These are phyloP conservation scores for Apocrypta bakeri DNA, from an alignment of 1,140 invertebrate species.

Conservation along the genomic window DNA sequence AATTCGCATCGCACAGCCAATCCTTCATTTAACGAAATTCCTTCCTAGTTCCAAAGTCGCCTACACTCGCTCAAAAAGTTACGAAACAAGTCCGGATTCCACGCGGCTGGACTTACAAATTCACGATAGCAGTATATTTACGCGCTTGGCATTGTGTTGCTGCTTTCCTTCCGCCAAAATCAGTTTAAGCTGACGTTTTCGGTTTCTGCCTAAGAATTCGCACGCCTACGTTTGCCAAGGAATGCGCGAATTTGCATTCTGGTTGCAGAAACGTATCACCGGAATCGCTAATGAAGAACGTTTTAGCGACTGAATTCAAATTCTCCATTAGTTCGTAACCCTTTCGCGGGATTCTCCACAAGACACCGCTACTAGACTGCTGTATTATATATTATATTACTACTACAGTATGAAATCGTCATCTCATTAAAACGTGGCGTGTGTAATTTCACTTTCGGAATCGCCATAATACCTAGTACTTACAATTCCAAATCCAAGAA, in stretches of 20 bases:
- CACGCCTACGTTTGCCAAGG: too few relatives aligned
- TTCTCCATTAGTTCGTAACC: neutral
- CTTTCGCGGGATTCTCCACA: neutral
- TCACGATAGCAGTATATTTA: neutral
- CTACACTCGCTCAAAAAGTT: conserved; percentile 9
- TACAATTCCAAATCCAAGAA: neutral
- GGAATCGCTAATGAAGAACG: neutral
- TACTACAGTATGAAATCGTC: neutral
- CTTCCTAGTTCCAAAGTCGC: neutral
- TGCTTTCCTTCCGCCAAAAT: conserved; percentile 14
- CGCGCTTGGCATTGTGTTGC: neutral
- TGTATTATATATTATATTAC: too few relatives aligned
- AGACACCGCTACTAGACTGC: too few relatives aligned
- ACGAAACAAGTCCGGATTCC: conserved; percentile 36
- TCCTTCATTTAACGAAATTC: conserved; percentile 13
- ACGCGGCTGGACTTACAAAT: neutral
- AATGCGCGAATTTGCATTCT: neutral
- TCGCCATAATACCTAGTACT: neutral
- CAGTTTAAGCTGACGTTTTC: neutral
- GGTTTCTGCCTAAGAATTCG: neutral
- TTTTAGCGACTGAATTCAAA: neutral
- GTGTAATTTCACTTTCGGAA: neutral
- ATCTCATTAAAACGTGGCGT: neutral
- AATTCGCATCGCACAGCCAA: neutral
- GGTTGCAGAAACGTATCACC: neutral